Base-by-base conservation (phyloP, 1,140 invertebrate species). In the Eupeodes corollae region DNA sequence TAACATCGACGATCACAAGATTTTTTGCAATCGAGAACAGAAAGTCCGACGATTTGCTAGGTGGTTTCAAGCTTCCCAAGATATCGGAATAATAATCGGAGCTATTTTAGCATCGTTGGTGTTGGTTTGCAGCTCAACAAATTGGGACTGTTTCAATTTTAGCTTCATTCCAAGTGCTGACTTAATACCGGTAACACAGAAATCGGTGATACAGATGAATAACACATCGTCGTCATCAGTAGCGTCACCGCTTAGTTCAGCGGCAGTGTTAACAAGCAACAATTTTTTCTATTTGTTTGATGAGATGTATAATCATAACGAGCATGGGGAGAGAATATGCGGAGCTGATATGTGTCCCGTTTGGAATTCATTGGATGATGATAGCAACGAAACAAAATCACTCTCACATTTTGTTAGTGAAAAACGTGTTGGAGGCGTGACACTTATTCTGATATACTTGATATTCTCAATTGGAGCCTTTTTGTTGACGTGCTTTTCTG, bases 371-470 rank as follows among this genome's bases (percentile, higher is more conserved):
- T 26, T 5, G 54, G 41, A 40, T 42, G 32, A 41, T n/a, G 42
- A 41, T 13, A 40, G 26, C 6, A 48, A 46, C 33, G 47, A 50
- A 19, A 59, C 63, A 39, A 35, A 12, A 35, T 56, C 65, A 12
- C 66, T 54, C 8, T 41, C 52, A 0, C 49, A 51, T 2, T 66
- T 65, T 46, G 65, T 66, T 16, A 55, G 56, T 21, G 60, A 56
- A 8, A 54, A 50, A 13, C 50, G 52, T 6, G 45, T 49, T n/a
- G 73, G 75, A 1, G 69, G 73, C 1, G 70, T 70, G 21, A 64
- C 77, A 19, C 52, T 83, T 12, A 70, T 78, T 6, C 72, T 72
- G 44, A 64, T 79, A 0, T 81, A 77, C 55, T 63, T 77, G 0
- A 69, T 73, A 2, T 66, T 79, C 39, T 70, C 72, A 8, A 53